A percentile compares a stretch with the other conserved stretches of the same genome.
These are phyloP conservation scores for Vimba vimba DNA, from an alignment of 2,113 vertebrate genomes.

Conservation along the genomic window DNA sequence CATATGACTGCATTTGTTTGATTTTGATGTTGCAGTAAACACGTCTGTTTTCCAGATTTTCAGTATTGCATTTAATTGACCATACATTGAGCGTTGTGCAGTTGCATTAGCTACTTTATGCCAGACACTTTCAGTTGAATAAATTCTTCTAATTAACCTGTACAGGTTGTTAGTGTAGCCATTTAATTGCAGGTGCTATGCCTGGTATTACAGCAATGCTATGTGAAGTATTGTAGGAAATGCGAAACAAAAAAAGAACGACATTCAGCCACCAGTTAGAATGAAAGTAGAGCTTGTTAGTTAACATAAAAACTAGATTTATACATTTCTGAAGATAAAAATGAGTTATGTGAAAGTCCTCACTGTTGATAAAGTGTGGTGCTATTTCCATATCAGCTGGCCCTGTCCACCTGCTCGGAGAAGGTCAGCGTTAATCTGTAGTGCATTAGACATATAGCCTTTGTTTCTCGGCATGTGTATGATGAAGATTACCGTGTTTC, in stretches of 20 bases:
- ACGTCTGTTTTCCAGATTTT: constrained; percentile 13
- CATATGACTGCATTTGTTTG: constrained; percentile 26
- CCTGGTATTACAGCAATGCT: constrained; percentile 14
- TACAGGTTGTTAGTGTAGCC: not conserved
- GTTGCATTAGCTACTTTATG: not conserved
- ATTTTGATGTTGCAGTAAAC: constrained; percentile 17
- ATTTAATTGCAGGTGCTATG: constrained; percentile 20
- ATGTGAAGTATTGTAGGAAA: not conserved
- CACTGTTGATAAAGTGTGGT: not conserved
- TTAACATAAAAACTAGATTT: not conserved
- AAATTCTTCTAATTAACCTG: not conserved
- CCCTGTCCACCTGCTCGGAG: constrained; percentile 15
- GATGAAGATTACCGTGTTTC: constrained; percentile 15
- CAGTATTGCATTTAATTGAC: constrained; percentile 16
- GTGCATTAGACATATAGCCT: not conserved
- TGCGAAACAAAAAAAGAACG: not conserved
- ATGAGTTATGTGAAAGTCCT: not conserved
- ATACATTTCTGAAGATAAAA: not conserved
- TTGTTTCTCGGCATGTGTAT: constrained; percentile 20
- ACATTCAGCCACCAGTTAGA: not conserved
- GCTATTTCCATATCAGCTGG: constrained; percentile 30
- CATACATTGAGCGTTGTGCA: not conserved
- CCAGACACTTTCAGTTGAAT: not conserved
- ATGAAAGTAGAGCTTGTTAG: not conserved
- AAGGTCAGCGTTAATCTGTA: constrained; percentile 17